Evolutionary conservation across 1,140 invertebrate species (phyloP), one percentile per base, ranked within the genome.

Genomic region (Heliconius himera): DNA sequence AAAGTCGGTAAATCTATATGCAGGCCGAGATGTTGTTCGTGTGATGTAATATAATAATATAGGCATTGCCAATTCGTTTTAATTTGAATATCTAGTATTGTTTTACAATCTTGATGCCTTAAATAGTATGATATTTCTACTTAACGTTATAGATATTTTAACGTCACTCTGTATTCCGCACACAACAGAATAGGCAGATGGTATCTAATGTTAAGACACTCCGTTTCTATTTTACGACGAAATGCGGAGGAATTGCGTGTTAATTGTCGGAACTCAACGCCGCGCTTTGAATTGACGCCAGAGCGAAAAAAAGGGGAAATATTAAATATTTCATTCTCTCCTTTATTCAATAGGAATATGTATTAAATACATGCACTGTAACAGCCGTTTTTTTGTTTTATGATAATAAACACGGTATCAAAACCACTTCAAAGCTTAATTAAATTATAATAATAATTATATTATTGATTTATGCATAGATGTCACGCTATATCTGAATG

Each of bases 1-100:
- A 66, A 66, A 66, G 60, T 26, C 60, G 60, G 20, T 66, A 66
- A 22, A 66, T 66, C 22, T 66, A 66, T 66, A 66, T 66, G 60
- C 60, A 66, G 26, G 26, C 5, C 60, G 26, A 66, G 60, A 66
- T 66, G 60, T 54, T 54, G 51, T 66, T 66, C 60, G 26, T 66
- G 60, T 66, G 9, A 29, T 66, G 60, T 66, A 29, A 66, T 66
- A 66, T 66, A 66, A 66, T 29, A 66, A 29, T 26, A 29, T 29
- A 66, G 60, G 13, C 22, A 66, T 66, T 66, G 60, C 60, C 8
- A 29, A 66, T 56, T 56, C 54, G 54, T 56, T 56, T 56, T 56
- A 22, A 56, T 66, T 66, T 66, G 60, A 66, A 66, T 66, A 46
- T 16, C 41, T 46, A 66, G 9, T 29, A 66, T 66, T 66, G 26